Evolutionary conservation across 2,888 invertebrate species (phyloP), one percentile per base, ranked within the genome.

Genomic region (Eupithecia inturbata): DNA sequence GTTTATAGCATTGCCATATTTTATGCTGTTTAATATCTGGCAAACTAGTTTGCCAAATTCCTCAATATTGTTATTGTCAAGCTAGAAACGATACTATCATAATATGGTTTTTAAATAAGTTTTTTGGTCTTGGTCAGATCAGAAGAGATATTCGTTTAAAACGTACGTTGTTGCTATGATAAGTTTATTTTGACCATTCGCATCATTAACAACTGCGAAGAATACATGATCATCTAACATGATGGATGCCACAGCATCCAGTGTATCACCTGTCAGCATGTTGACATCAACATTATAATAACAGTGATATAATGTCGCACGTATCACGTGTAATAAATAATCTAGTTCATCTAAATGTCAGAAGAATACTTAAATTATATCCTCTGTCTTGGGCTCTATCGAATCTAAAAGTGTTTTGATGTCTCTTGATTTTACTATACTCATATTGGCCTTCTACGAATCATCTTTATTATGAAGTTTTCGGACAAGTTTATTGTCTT

Each of bases 241-340:
- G 70, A 74, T 69, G 19, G 16, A 74, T 67, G 57, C 60, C 57
- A n/a, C 45, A 22, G 4, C 39, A 36, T 68, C 16, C 36, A 66
- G 62, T 57, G 39, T 71, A 70, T 70, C 67, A 71, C 64, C 67
- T 64, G 60, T 69, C 66, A 69, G 66, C 71, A 71, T 69, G 74
- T 69, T 74, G 68, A 74, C 39, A 39, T n/a, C 53, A 45, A 68
- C 66, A 69, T 71, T 36, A 68, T 74, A 68, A 68, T 71, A 67
- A 63, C 19, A 22, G 63, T 53, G 57, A 33, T 64, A 64, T 62
- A 49, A 67, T 72, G 66, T 26, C 68, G 63, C 41, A 12, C 67
- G 14, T 49, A 36, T 22, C 41, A 53, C 67, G 67, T 64, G 28
- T 28, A 33, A 70, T 67, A 63, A n/a, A 71, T 69, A 16, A 31